Evolutionary conservation across 1,140 invertebrate genomes (phyloP).

Genomic region (Colletes gigas): DNA sequence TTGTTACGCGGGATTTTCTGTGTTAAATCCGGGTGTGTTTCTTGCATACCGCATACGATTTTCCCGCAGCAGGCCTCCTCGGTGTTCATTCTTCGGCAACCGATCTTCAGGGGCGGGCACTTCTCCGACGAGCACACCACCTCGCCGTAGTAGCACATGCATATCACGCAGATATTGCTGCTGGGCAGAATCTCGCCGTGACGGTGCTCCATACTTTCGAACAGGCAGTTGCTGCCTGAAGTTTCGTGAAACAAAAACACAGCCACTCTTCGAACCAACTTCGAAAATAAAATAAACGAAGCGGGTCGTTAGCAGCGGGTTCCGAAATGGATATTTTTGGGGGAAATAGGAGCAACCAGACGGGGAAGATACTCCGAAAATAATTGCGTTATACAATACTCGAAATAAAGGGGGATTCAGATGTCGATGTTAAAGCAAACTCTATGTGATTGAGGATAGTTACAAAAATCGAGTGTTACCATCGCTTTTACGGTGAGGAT

Average conservation of each 20-base stretch:
- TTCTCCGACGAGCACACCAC: conserved; percentile 81
- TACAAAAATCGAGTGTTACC: conserved; percentile 58
- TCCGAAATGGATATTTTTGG: not conserved
- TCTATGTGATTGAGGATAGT: too few relatives aligned
- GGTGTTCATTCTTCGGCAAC: conserved; percentile 77
- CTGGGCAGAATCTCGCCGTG: conserved; percentile 80
- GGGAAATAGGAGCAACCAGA: too few relatives aligned
- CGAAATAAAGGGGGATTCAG: too few relatives aligned
- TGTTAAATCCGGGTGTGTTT: not conserved
- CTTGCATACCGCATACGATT: conserved; percentile 78
- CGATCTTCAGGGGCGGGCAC: conserved; percentile 80
- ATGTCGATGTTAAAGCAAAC: too few relatives aligned
- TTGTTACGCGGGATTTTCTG: not conserved
- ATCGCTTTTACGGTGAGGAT: conserved; percentile 76
- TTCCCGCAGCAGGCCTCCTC: conserved; percentile 80
- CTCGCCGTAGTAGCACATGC: conserved; percentile 82
- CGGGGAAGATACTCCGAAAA: too few relatives aligned
- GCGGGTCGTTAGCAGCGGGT: too few relatives aligned
- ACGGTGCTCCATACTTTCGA: conserved; percentile 76
- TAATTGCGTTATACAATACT: too few relatives aligned
- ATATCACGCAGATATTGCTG: conserved; percentile 79
- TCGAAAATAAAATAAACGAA: not conserved
- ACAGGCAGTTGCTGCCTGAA: conserved; percentile 73
- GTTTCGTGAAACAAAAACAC: conserved; percentile 58
- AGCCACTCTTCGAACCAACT: not conserved